Base-by-base conservation (phyloP, 2,113 vertebrate genomes). In the Petrocephalus zakoni region DNA sequence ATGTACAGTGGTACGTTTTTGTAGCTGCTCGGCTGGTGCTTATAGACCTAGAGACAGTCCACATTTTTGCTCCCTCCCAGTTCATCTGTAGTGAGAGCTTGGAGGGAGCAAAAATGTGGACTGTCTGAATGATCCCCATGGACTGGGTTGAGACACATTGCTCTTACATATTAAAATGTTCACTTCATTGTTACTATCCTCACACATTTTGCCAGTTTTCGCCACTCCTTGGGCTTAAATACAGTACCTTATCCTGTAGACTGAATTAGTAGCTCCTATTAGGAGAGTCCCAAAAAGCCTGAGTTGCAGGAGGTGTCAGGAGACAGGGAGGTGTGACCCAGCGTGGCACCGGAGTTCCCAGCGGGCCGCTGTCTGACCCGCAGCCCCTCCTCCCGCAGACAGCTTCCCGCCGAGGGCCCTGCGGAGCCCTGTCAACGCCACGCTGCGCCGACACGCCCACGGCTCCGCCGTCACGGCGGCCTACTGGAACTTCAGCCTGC, bases 401-500 rank as follows among this genome's bases (percentile, higher is more conserved):
- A 98, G 97, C 1, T 88, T 95, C 37, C 94, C 91, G 0, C 9
- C 92, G 5, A 94, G 92, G 11, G 90, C 94, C 88, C 96, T 95
- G 89, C 95, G 90, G 2, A 92, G 92, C 49, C 97, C 97, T 0
- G 94, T 99, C 4, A 99, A 99, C 4, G 95, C 97, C 93, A 98
- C 97, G 0, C 91, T 99, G 90, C 96, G 97, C 7, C 97, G 97
- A 0, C 96, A 98, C 1, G 95, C 97, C 0, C 97, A 96, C 0
- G 98, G 98, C 81, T 95, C 96, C 2, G 97, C 99, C 89, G 96
- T 98, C 0, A 93, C 97, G 4, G 96, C 98, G 0, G 97, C 97
- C 25, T 95, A 95, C 92, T 99, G 98, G 98, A 98, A 99, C 94
- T 95, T 96, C n/a, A 96, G 96, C 88, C 93, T 98, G 82, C 95